Base-by-base conservation (phyloP, 2,888 invertebrate species). In the Caenorhabditis japonica region DNA sequence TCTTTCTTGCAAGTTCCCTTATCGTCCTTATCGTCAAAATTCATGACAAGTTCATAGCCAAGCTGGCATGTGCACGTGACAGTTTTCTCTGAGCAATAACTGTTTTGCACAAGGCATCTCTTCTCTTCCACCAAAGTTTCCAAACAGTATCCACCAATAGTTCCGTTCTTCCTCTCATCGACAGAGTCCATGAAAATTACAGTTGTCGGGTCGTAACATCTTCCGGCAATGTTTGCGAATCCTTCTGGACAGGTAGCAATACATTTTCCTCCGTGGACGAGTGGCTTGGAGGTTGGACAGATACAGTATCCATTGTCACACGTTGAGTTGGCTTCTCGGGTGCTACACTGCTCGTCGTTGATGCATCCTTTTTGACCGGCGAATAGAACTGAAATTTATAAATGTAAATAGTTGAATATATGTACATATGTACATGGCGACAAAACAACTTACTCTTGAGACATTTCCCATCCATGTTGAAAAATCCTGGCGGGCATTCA, bases 101-200 rank as follows among this genome's bases (percentile, higher is more conserved):
- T 76, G 66, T 87, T 86, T 25, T 73, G 59, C 12, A 87, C 85
- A 7, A 71, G 30, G 61, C 86, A 82, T 71, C 82, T 79, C 62
- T 87, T 85, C 60, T 85, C 85, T 30, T 80, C 81, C 7, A 86
- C 79, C 13, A 86, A 70, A 1, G 86, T 86, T n/a, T 83, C 82
- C 60, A 81, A 27, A 51, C 86, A 86, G 64, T 83, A 86, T 23
- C 86, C 86, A 17, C 86, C 86, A 39, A 86, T 83, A 1, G 86
- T 86, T 62, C 86, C 86, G 51, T 86, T 86, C 33, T 79, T 78
- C 25, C 86, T 73, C 23, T 85, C 85, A 43, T 86, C 85, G 0
- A 86, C 86, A n/a, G 86, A 86, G 49, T 86, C 86, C 86, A 86
- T 86, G 77, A 86, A 87, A 43, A 86, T 85, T 19, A 86, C 83